Evolutionary conservation across 2,797 vertebrate genomes (phyloP).

Genomic region (Prionace glauca): DNA sequence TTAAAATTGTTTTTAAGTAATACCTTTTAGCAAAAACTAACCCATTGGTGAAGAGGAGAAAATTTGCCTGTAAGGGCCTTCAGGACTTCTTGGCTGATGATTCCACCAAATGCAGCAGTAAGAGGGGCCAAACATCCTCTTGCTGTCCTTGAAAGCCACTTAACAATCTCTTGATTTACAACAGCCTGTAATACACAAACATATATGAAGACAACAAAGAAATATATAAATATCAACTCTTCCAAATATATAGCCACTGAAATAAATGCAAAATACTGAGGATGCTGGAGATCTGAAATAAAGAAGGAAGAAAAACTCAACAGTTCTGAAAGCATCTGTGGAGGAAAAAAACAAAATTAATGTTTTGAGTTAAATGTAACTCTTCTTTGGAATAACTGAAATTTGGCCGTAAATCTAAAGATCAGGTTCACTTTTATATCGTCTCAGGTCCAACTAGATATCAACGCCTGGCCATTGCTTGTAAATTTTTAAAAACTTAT

Average conservation of each 20-base stretch:
- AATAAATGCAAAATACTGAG: background rate
- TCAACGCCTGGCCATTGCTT: background rate
- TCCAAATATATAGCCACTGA: background rate
- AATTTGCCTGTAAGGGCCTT: constrained; percentile 97
- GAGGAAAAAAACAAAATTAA: no score
- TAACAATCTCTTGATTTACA: constrained; percentile 71
- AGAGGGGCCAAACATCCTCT: constrained; percentile 77
- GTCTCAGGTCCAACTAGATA: background rate
- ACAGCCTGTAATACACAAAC: constrained; percentile 49
- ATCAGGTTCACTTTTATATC: background rate
- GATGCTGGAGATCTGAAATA: no score
- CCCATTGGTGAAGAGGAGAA: constrained; percentile 93
- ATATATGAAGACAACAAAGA: background rate
- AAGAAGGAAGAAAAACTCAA: no score
- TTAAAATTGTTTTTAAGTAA: background rate
- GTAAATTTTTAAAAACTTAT: background rate
- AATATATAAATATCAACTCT: background rate
- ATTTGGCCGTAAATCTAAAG: background rate
- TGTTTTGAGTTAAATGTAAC: no score
- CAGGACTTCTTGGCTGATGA: constrained; percentile 89
- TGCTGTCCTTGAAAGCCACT: constrained; percentile 76
- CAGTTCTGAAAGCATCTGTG: no score
- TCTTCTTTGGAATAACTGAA: background rate
- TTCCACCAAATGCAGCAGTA: constrained; percentile 80
- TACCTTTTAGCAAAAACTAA: constrained; percentile 54